These are phyloP conservation scores for Zaprionus vittiger DNA, from an alignment of 1,140 invertebrate species.

Conservation along the genomic window DNA sequence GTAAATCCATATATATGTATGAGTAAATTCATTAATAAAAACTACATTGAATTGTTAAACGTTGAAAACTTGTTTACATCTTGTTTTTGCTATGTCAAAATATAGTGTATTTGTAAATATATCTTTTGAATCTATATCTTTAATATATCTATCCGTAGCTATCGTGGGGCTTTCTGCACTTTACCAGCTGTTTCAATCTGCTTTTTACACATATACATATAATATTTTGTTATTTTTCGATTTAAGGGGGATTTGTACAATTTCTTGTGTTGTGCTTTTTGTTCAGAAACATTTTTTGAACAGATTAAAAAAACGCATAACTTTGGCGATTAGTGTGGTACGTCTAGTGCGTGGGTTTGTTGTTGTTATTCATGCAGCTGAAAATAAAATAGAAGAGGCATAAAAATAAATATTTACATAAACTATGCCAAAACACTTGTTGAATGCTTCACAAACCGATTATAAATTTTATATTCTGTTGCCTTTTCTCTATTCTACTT, in stretches of 20 bases:
- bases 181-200: conserved; percentile 18
- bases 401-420: conserved; percentile 54
- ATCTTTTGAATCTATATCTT: conserved; percentile 28
- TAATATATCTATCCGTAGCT: conserved; percentile 17
- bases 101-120: conserved; percentile 32
- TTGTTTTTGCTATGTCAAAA: conserved; percentile 34
- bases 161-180: conserved; percentile 32
- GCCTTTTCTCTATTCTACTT: conserved; percentile 30
- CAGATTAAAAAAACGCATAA: conserved; percentile 80
- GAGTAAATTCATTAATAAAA: conserved; percentile 49
- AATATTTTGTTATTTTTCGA: conserved; percentile 1
- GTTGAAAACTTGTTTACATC: conserved; percentile 48
- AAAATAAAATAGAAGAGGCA: conserved; percentile 70
- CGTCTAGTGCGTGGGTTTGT: conserved; percentile 81
- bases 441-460: neutral
- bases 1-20: conserved; percentile 24
- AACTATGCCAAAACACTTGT: conserved; percentile 34
- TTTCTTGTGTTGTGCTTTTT: conserved; percentile 32
- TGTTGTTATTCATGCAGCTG: conserved; percentile 84
- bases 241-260: conserved; percentile 35
- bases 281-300: conserved; percentile 82
- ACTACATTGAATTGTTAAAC: conserved; percentile 51
- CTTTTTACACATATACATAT: conserved; percentile 33
- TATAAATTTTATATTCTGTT: neutral
- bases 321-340: conserved; percentile 76